Percentiles rank a stretch among this genome's conserved stretches.
Conservation (phyloP, 2,113 vertebrate genomes). For the Paramormyrops kingsleyae region DNA sequence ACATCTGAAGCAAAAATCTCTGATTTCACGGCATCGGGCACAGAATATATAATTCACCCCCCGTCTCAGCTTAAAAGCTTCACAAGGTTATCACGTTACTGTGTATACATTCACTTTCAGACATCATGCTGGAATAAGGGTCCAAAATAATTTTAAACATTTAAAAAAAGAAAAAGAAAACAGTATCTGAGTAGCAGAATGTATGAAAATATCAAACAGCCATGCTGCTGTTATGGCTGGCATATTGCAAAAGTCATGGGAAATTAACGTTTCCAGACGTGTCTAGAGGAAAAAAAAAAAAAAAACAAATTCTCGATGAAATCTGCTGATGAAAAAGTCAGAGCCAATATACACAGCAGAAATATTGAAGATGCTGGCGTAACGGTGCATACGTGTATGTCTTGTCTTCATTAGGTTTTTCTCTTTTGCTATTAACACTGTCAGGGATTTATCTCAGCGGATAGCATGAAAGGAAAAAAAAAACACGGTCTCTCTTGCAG, state of each 20-base stretch:
- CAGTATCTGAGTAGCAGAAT: not conserved
- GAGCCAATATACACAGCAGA: not conserved
- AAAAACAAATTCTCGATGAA: not conserved
- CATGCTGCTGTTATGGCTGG: not conserved
- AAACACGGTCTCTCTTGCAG: not conserved
- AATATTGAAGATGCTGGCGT: not conserved
- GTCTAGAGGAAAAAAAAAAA: not conserved
- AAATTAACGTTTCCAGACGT: not conserved
- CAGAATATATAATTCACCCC: not conserved
- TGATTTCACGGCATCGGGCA: not conserved
- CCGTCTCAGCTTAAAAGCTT: not conserved
- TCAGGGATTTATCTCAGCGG: not conserved
- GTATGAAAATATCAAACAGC: not conserved
- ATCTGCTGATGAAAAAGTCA: slow-evolving; percentile 2
- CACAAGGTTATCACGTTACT: not conserved
- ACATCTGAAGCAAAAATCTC: not conserved
- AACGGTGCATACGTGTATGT: not conserved
- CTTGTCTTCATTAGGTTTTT: not conserved
- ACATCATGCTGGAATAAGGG: not conserved
- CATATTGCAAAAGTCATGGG: not conserved
- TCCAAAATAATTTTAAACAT: not conserved
- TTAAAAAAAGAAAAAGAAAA: not conserved
- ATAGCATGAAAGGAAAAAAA: not conserved
- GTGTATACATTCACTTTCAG: not conserved
- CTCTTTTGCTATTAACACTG: not conserved